These are phyloP conservation scores for Cephalopholis sonnerati DNA, from an alignment of 2,113 vertebrate genomes.

Conservation along the genomic window DNA sequence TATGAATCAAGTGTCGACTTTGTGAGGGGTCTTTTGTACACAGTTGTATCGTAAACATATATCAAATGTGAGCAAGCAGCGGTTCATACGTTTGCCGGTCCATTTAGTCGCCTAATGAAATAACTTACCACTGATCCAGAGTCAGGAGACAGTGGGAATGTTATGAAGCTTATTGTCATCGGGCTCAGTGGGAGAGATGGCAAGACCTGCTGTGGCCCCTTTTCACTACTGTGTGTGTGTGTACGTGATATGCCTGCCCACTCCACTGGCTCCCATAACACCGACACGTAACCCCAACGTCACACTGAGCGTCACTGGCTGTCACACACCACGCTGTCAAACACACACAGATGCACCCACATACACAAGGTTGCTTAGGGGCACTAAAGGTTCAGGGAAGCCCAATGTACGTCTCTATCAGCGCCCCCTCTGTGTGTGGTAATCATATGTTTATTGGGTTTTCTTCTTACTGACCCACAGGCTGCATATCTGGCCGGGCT, in stretches of 20 bases:
- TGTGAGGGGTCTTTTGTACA: constrained; percentile 49
- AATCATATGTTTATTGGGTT: constrained; percentile 5
- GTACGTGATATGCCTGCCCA: not conserved
- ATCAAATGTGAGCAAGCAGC: constrained; percentile 41
- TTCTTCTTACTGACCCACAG: constrained; percentile 25
- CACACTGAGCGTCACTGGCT: constrained; percentile 58
- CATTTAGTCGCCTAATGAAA: constrained; percentile 18
- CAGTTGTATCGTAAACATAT: constrained; percentile 38
- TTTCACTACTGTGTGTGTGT: constrained; percentile 5
- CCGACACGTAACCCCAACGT: constrained; percentile 45
- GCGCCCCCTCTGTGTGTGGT: constrained; percentile 18
- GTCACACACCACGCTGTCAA: constrained; percentile 16
- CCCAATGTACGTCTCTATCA: constrained; percentile 15
- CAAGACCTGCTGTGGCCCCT: constrained; percentile 9
- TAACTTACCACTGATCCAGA: constrained; percentile 28
- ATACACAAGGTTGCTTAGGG: constrained; percentile 18
- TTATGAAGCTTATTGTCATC: constrained; percentile 35
- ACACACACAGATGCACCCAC: not conserved
- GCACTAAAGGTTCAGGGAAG: constrained; percentile 55
- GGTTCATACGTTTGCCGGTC: constrained; percentile 12
- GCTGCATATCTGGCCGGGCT: constrained; percentile 61
- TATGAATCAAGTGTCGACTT: constrained; percentile 57
- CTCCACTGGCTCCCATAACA: constrained; percentile 24
- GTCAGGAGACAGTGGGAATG: constrained; percentile 29
- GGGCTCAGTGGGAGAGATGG: constrained; percentile 21